Conservation (phyloP, 2,888 invertebrate genomes). For the Periphyllus acericola region DNA sequence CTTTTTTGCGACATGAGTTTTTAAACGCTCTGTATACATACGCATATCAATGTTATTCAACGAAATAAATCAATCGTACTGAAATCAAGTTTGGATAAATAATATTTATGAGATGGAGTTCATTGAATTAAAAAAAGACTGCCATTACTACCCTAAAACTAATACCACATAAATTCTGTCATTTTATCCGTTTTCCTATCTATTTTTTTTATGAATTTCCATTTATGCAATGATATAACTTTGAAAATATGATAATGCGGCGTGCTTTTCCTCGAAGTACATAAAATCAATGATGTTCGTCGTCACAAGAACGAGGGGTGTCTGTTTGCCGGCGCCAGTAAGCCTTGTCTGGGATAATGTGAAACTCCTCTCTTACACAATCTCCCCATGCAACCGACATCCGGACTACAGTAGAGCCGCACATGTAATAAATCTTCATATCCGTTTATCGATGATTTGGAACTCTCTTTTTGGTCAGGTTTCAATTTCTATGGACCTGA, state of each 20-base stretch:
- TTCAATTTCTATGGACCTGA: constrained; percentile 5
- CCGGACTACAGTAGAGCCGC: constrained; percentile 12
- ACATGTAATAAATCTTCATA: constrained; percentile 54
- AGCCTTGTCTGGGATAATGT: constrained; percentile 50
- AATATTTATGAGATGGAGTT: neutral
- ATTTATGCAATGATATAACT: constrained; percentile 22
- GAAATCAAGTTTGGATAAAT: neutral
- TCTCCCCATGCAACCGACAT: constrained; percentile 36
- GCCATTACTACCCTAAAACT: neutral
- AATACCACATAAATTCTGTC: constrained; percentile 16
- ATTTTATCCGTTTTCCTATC: constrained; percentile 6
- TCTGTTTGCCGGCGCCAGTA: constrained; percentile 59
- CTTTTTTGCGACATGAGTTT: too few relatives aligned
- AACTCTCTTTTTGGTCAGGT: constrained; percentile 24
- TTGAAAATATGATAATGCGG: constrained; percentile 56
- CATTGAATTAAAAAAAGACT: neutral
- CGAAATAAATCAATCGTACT: neutral
- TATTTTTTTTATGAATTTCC: constrained; percentile 28
- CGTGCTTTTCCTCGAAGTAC: constrained; percentile 37
- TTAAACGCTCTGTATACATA: too few relatives aligned
- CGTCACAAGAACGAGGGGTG: constrained; percentile 53
- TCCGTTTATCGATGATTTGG: constrained; percentile 44
- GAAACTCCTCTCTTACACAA: constrained; percentile 42
- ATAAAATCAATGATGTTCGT: constrained; percentile 60
- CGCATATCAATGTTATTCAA: neutral